Conservation (phyloP, 1,140 invertebrate species). For the Tribolium madens region DNA sequence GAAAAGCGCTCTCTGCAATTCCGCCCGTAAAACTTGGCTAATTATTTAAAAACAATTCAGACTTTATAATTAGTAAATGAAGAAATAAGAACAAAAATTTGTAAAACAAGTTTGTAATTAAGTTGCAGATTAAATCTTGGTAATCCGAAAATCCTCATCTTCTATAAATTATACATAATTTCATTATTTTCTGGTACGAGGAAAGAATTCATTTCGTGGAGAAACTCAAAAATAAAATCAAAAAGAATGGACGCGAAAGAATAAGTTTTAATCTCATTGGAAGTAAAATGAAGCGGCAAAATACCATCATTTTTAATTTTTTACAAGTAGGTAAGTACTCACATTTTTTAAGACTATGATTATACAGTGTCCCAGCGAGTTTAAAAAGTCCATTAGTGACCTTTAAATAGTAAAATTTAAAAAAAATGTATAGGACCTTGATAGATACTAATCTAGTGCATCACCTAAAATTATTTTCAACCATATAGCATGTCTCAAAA, state of each 20-base stretch:
- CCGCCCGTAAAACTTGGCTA: conserved; percentile 52
- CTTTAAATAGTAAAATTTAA: no score
- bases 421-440: no score
- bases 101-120: conserved; percentile 58
- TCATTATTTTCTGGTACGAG: conserved; percentile 43
- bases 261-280: not conserved
- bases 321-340: not conserved
- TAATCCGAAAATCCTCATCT: conserved; percentile 61
- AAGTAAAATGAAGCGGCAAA: not conserved
- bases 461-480: no score
- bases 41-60: conserved; percentile 61
- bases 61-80: conserved; percentile 58
- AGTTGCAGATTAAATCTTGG: conserved; percentile 58
- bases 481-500: no score
- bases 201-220: conserved; percentile 17
- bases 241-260: not conserved
- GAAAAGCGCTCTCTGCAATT: conserved; percentile 38
- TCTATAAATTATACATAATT: conserved; percentile 57
- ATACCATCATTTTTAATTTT: not conserved
- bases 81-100: conserved; percentile 59
- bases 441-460: no score
- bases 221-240: not conserved
- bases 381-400: no score
- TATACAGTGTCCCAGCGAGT: no score
- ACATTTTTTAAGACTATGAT: no score